A percentile compares a stretch with the other conserved stretches of the same genome.
These are phyloP conservation scores for Cheilosia vernalis DNA, from an alignment of 2,888 invertebrate genomes.

Conservation along the genomic window DNA sequence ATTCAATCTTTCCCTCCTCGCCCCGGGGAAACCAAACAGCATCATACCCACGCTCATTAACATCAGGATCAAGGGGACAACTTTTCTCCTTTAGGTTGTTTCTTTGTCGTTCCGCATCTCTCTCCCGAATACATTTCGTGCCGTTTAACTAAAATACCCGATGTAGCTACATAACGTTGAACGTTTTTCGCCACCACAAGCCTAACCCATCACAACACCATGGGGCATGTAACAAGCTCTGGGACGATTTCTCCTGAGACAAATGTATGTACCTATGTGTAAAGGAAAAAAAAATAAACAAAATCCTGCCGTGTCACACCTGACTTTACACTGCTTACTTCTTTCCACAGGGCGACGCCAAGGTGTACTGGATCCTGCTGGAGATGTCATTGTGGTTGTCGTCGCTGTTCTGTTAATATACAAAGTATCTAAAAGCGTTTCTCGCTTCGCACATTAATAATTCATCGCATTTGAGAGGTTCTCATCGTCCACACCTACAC, in stretches of 20 bases:
- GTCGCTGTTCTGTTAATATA: conserved; percentile 50
- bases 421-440: conserved; percentile 36
- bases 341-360: conserved; percentile 77
- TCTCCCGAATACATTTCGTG: conserved; percentile 32
- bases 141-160: conserved; percentile 57
- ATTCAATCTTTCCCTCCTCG: conserved; percentile 19
- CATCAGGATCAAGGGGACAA: conserved; percentile 36
- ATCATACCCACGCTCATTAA: conserved; percentile 33
- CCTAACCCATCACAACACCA: conserved; percentile 11
- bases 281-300: conserved; percentile 16
- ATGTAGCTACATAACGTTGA: conserved; percentile 52
- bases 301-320: conserved; percentile 79
- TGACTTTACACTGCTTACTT: conserved; percentile 80
- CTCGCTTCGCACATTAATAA: conserved; percentile 79
- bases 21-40: conserved; percentile 2
- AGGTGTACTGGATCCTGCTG: conserved; percentile 1
- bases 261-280: not conserved
- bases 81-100: conserved; percentile 11
- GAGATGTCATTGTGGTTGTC: conserved; percentile 24
- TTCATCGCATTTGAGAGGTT: conserved; percentile 80
- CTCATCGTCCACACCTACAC: conserved; percentile 77
- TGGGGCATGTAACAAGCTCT: conserved; percentile 46
- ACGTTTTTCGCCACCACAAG: conserved; percentile 33
- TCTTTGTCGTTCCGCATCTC: not conserved
- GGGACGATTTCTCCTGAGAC: conserved; percentile 29